Evolutionary conservation across 2,113 vertebrate genomes (phyloP), one percentile per base, ranked within the genome.

Genomic region (Thunnus thynnus): DNA sequence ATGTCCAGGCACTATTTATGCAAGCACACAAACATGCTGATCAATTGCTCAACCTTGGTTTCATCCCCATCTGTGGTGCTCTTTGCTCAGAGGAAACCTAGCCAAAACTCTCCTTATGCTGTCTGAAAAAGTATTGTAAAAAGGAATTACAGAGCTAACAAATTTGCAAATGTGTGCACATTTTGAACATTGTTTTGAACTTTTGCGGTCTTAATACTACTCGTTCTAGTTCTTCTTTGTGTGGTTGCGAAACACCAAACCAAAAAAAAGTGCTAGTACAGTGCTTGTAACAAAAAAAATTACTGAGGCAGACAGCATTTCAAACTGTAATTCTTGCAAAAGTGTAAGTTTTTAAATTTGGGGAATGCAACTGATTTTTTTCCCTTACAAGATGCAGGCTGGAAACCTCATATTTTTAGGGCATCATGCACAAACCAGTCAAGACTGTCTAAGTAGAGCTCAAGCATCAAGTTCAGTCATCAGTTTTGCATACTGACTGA

Each of bases 1-100:
- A 89, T 0, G 65, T 68, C 10, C 76, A 78, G 76, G 61, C 27
- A 6, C 86, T 95, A 48, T 82, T 94, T 57, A 62, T 71, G 8
- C 77, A 88, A 22, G 93, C 91, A 2, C 86, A 91, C 56, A 80
- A 79, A 80, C 85, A 90, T 3, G 83, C 80, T 1, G 83, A 94
- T 60, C 64, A 66, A 12, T 83, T 94, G 27, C 58, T 89, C 30
- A 67, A 25, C 6, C 46, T 62, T 4, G 41, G 3, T n/a, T 56
- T 14, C 6, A 4, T 18, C 12, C 8, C 1, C 0, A 30, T 13
- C 52, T 46, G 4, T 5, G 57, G 6, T 9, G 50, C 12, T 36
- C 3, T 36, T 48, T 52, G 52, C 64, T 77, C 20, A 10, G 41
- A 76, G 11, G 30, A 22, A 78, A 47, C 20, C 10, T 47, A 25